Base-by-base conservation (phyloP, 2,888 invertebrate species). In the Troilus luridus region DNA sequence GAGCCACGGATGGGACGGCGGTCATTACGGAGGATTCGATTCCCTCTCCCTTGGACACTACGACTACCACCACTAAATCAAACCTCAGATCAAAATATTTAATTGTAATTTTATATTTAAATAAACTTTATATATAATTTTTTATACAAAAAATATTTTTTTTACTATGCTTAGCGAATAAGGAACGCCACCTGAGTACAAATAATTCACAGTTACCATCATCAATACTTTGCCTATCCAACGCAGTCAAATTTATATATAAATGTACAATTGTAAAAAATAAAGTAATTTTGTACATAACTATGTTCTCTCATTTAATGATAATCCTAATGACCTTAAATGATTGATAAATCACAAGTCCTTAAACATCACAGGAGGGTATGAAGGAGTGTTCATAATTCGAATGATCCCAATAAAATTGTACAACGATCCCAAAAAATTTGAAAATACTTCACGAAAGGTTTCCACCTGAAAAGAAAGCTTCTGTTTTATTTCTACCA, bases 1-100 rank as follows among this genome's bases (percentile, higher is more conserved):
- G 88, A 93, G 93, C 89, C 19, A 77, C 91, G 59, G 81, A n/a
- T 14, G 72, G 19, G 41, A 67, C 27, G 91, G 67, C 8, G 56
- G 24, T 41, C 62, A 58, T 58, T 58, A 3, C 12, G 41, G 17
- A 67, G 54, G 41, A 17, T 19, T 54, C 64, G 88, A 27, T n/a
- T 72, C 56, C 19, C 56, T 62, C 81, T 90, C 90, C 56, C 27
- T 24, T 27, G 91, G 91, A 6, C 91, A 89, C 89, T 81, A 58
- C 60, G 89, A 62, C 41, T 91, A 92, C 85, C 90, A 92, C 90
- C 89, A 92, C 90, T 92, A 92, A 92, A 77, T 90, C 88, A 59
- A 90, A 62, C 77, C 67, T 90, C 90, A 88, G 90, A 88, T 72
- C 64, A 27, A 91, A 67, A 58, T 88, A 90, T 88, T 90, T 90